Evolutionary conservation across 2,797 vertebrate species (phyloP), one percentile per base, ranked within the genome.

Genomic region (Erpetoichthys calabaricus): DNA sequence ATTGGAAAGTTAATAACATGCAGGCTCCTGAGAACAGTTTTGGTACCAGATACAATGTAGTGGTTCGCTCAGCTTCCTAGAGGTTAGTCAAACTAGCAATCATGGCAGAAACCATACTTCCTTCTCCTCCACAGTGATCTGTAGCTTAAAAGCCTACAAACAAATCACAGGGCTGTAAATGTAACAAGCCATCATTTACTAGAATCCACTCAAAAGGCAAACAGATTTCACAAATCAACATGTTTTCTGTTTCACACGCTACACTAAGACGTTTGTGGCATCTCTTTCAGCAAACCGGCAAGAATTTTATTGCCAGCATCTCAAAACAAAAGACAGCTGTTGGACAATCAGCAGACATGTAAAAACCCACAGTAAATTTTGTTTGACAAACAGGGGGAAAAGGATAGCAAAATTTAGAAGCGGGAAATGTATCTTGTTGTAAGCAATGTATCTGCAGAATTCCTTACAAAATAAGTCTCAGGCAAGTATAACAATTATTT

Each of bases 41-140:
- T 51, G 9, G 45, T 9, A 41, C 55, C 49, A 58, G 45, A 58
- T 51, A 43, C 69, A 70, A 63, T 53, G 41, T 51, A 55, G 51
- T 10, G 58, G 71, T 74, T 65, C 67, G 75, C 77, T 76, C 71
- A 61, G 68, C 72, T 81, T 76, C 77, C 74, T 75, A 68, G 68
- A 80, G 75, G 74, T 82, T 79, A 85, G 77, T 69, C 76, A 81
- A 77, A 73, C 73, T 80, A 84, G 81, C 80, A 81, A 81, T 82
- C 79, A 78, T 56, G 25, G 49, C 44, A 7, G 60, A 65, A 72
- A 70, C 65, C 72, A 70, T 65, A 70, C 68, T 80, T 82, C 79
- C 78, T 82, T 73, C 77, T 69, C 75, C 73, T 73, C 68, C 73
- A 66, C 66, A 47, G 53, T 50, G 65, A 65, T 71, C 65, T 68